Evolutionary conservation across 2,113 vertebrate species (phyloP).

Genomic region (Thamnophis sirtalis): DNA sequence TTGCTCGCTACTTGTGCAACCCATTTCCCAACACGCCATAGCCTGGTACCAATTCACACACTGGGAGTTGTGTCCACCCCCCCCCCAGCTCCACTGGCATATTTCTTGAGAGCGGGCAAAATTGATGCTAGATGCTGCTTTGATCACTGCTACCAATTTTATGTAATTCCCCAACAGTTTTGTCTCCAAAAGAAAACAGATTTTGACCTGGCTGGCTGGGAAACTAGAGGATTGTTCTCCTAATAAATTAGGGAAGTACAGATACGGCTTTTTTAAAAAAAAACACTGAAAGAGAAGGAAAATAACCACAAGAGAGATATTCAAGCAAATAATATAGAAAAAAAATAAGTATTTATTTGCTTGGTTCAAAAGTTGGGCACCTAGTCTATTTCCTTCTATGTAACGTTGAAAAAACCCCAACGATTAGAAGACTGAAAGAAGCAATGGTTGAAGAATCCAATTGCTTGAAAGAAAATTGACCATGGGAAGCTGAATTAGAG

Average conservation of each 20-base stretch:
- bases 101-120: background rate
- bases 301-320: background rate
- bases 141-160: background rate
- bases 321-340: background rate
- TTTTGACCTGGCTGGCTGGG: background rate
- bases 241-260: background rate
- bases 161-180: background rate
- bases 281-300: background rate
- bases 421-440: background rate
- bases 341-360: background rate
- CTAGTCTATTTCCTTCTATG: background rate
- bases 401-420: background rate
- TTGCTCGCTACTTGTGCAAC: too few relatives aligned
- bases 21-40: too few relatives aligned
- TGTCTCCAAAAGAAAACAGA: background rate
- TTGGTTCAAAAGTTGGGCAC: background rate
- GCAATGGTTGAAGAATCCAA: background rate
- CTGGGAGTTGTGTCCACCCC: too few relatives aligned
- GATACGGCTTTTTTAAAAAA: background rate
- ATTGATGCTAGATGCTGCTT: background rate
- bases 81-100: background rate
- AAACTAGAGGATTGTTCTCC: background rate
- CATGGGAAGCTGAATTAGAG: background rate
- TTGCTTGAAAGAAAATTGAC: background rate
- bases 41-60: too few relatives aligned